Evolutionary conservation across 1,140 invertebrate genomes (phyloP).

Genomic region (Liolophura sinensis): DNA sequence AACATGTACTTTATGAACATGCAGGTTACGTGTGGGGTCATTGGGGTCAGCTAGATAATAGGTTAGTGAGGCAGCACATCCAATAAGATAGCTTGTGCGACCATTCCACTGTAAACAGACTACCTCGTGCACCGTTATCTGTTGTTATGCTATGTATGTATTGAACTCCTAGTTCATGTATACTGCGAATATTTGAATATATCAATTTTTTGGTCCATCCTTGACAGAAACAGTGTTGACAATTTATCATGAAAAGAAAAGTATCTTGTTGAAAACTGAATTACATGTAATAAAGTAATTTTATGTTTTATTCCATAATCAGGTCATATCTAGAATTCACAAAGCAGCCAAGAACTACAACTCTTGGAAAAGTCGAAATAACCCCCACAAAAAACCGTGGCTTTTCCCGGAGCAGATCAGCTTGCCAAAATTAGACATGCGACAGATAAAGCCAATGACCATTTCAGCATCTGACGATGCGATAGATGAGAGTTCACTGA

Average conservation of each 20-base stretch:
- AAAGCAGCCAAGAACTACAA: slow-evolving; percentile 78
- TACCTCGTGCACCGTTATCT: no score
- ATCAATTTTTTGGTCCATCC: no score
- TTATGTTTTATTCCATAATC: slow-evolving; percentile 14
- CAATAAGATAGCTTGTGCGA: no score
- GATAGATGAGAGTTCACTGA: slow-evolving; percentile 28
- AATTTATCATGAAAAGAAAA: slow-evolving; percentile 1
- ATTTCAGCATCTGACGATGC: slow-evolving; percentile 30
- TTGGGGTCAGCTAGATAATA: no score
- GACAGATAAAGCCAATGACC: slow-evolving; percentile 29
- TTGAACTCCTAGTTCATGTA: no score
- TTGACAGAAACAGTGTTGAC: no score
- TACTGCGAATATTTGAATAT: no score
- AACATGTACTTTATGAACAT: no score
- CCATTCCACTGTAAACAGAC: no score
- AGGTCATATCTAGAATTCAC: slow-evolving; percentile 76
- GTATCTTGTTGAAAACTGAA: slow-evolving; percentile 8
- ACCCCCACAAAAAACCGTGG: slow-evolving; percentile 82
- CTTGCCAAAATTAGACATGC: slow-evolving; percentile 37
- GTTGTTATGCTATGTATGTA: no score
- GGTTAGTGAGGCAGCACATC: no score
- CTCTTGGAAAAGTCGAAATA: slow-evolving; percentile 77
- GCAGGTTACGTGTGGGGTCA: no score
- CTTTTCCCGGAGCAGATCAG: slow-evolving; percentile 80
- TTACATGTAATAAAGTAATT: slow-evolving; percentile 2